Conservation (phyloP, 2,888 invertebrate species). For the Synanthedon vespiformis region DNA sequence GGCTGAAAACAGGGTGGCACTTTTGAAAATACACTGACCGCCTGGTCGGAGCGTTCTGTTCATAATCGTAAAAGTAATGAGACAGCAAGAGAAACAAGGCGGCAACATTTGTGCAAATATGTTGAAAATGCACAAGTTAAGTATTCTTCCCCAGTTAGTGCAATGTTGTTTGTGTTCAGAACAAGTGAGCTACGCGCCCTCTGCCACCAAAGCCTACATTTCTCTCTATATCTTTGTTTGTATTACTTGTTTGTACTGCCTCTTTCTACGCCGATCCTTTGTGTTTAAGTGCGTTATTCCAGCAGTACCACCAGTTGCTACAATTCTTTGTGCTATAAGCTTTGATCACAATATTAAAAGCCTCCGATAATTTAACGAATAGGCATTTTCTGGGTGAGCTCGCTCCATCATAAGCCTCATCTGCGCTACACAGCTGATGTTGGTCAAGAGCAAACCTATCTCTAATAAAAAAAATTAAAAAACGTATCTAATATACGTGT, state of each 20-base stretch:
- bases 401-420: too few relatives aligned
- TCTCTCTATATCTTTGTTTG: neutral
- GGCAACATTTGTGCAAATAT: constrained; percentile 9
- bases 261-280: constrained; percentile 8
- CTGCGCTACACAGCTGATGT: too few relatives aligned
- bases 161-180: constrained; percentile 4
- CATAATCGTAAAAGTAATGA: neutral
- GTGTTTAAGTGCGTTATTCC: constrained; percentile 3
- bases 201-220: neutral
- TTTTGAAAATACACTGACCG: neutral
- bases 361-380: too few relatives aligned
- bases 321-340: too few relatives aligned
- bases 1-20: too few relatives aligned
- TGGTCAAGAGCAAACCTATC: too few relatives aligned
- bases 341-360: too few relatives aligned
- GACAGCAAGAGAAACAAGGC: neutral
- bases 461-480: too few relatives aligned
- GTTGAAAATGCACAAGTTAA: constrained; percentile 17
- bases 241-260: constrained; percentile 15
- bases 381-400: too few relatives aligned
- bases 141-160: constrained; percentile 4
- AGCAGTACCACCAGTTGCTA: neutral
- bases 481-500: too few relatives aligned
- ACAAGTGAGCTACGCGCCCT: too few relatives aligned
- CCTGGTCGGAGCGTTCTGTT: neutral